Evolutionary conservation across 2,888 invertebrate genomes (phyloP).

Genomic region (Seira sanloemensis): DNA sequence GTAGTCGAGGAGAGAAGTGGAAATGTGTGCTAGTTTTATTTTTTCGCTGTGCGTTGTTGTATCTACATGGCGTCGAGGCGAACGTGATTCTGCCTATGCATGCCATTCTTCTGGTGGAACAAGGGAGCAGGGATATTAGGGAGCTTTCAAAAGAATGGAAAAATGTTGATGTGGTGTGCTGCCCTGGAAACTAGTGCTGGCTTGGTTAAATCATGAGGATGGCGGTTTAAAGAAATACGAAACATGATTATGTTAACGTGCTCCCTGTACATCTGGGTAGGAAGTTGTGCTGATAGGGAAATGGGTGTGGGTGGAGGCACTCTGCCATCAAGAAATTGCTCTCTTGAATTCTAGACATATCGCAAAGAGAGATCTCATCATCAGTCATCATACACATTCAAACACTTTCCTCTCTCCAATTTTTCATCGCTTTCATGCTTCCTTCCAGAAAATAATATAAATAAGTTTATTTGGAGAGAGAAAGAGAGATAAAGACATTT

Average conservation of each 20-base stretch:
- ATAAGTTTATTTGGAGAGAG: no score
- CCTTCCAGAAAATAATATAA: constrained; percentile 33
- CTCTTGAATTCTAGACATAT: constrained; percentile 48
- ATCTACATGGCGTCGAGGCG: no score
- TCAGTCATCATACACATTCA: constrained; percentile 58
- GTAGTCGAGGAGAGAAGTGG: neutral
- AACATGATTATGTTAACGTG: neutral
- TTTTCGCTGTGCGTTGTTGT: no score
- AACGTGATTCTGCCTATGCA: no score
- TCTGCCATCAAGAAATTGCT: constrained; percentile 7
- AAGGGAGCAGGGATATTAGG: neutral
- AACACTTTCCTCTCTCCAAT: constrained; percentile 43
- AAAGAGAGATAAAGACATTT: no score
- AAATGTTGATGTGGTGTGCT: neutral
- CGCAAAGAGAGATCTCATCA: constrained; percentile 51
- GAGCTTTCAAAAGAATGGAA: neutral
- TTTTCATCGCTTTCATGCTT: constrained; percentile 44
- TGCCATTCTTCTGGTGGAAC: no score
- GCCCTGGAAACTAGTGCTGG: neutral
- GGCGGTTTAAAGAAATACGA: neutral
- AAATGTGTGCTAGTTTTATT: neutral
- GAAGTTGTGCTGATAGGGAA: neutral
- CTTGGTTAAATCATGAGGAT: neutral
- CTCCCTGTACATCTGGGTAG: neutral
- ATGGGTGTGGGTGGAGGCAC: neutral